Conservation (phyloP, 2,888 invertebrate species). For the Drosophila pullipes region DNA sequence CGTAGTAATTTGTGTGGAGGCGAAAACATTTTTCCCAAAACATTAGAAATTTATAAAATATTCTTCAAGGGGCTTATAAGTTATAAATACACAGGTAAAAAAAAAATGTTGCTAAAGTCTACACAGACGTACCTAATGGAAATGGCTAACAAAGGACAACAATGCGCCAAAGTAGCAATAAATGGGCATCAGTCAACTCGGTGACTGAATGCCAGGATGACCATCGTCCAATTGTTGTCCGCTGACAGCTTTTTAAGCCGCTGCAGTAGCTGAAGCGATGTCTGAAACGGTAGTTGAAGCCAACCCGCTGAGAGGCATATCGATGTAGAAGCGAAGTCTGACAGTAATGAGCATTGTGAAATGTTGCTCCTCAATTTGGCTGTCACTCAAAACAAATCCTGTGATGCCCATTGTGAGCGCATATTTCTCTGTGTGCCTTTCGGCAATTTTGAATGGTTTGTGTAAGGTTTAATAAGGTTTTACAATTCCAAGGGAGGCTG, state of each 20-base stretch:
- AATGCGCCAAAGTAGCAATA: conserved; percentile 20
- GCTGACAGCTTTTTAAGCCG: conserved; percentile 4
- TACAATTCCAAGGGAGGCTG: neutral
- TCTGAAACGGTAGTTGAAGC: conserved; percentile 1
- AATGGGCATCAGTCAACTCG: conserved; percentile 20
- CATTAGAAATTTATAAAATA: neutral
- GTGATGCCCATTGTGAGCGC: conserved; percentile 41
- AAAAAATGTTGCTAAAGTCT: neutral
- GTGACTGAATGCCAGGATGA: conserved; percentile 21
- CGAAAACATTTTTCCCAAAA: neutral
- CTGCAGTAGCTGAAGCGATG: neutral
- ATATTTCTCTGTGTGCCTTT: conserved; percentile 20
- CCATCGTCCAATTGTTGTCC: conserved; percentile 29
- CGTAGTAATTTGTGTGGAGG: neutral
- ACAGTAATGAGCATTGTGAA: conserved; percentile 71
- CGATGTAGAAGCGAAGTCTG: conserved; percentile 32
- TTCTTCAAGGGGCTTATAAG: neutral
- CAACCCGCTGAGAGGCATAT: conserved; percentile 42
- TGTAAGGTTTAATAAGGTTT: conserved; percentile 16
- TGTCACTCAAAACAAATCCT: conserved; percentile 46
- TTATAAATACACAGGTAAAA: neutral
- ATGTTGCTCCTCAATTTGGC: conserved; percentile 52
- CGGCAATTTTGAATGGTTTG: conserved; percentile 25
- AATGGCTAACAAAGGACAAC: conserved; percentile 39
- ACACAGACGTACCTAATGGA: neutral